These are phyloP conservation scores for Microtus pennsylvanicus DNA, from an alignment of 2,113 vertebrate genomes.

Conservation along the genomic window DNA sequence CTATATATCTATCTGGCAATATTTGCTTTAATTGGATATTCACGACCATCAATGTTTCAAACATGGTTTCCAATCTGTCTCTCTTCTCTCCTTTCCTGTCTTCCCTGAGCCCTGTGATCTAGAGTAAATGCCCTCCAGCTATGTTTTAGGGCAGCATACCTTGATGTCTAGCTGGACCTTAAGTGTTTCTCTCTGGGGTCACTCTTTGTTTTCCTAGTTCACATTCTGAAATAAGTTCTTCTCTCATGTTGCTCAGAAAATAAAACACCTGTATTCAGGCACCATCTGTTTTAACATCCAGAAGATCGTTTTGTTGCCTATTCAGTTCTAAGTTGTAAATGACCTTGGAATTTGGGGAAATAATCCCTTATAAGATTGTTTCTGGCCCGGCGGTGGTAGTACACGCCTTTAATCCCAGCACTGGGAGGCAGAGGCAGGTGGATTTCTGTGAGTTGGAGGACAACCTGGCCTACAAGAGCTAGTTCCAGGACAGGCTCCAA, in stretches of 20 bases:
- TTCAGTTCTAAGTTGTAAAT: background rate
- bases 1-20: background rate
- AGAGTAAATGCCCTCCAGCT: background rate
- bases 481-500: too few species aligned
- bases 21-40: background rate
- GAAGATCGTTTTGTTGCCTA: background rate
- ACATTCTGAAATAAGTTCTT: background rate
- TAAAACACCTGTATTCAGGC: background rate
- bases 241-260: background rate
- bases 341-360: background rate
- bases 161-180: background rate
- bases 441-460: too few species aligned
- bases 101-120: background rate
- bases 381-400: background rate
- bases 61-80: background rate
- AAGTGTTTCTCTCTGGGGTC: background rate
- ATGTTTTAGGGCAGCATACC: background rate
- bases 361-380: background rate
- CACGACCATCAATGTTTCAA: background rate
- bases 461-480: too few species aligned
- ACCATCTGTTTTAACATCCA: background rate
- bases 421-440: too few species aligned
- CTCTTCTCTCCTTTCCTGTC: background rate
- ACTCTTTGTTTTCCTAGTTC: background rate
- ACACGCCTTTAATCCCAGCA: too few species aligned